Percentiles rank a stretch among this genome's conserved stretches.
Evolutionary conservation across 2,888 invertebrate genomes (phyloP).

Genomic region (Nesidiocoris tenuis): DNA sequence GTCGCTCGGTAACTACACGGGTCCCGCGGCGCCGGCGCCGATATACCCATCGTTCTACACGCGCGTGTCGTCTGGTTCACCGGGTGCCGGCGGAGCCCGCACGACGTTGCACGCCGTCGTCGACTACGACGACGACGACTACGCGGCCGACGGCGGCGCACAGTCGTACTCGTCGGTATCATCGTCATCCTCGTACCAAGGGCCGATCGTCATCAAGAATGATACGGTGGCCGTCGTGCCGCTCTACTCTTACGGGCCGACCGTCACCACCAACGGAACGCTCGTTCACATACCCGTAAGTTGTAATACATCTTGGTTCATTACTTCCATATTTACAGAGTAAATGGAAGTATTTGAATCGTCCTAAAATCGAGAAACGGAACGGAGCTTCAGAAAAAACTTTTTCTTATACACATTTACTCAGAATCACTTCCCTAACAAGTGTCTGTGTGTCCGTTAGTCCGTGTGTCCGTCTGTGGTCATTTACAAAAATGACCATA

Average conservation of each 20-base stretch:
- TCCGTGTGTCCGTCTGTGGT: no score
- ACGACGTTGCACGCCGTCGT: constrained; percentile 71
- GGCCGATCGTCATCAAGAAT: constrained; percentile 78
- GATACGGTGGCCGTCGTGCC: constrained; percentile 85
- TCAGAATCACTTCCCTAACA: no score
- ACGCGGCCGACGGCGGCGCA: constrained; percentile 17
- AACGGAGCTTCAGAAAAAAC: no score
- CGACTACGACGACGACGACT: constrained; percentile 65
- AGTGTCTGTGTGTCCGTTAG: no score
- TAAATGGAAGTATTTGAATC: no score
- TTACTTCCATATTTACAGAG: no score
- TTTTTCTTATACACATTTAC: no score
- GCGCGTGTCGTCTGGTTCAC: constrained; percentile 54
- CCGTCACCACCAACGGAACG: constrained; percentile 77
- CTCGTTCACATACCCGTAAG: constrained; percentile 89
- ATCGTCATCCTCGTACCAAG: constrained; percentile 78
- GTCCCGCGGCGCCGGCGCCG: constrained; percentile 20
- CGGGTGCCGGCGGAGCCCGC: constrained; percentile 54
- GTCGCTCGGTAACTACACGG: constrained; percentile 36
- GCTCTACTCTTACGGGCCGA: constrained; percentile 70
- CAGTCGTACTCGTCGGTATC: constrained; percentile 65
- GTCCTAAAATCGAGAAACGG: no score
- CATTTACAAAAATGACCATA: no score
- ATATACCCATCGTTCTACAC: constrained; percentile 51
- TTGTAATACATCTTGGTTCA: no score